phyloP scores from a whole-genome alignment of 2,797 vertebrate genomes.

The Ptychadena robeensis region DNA sequence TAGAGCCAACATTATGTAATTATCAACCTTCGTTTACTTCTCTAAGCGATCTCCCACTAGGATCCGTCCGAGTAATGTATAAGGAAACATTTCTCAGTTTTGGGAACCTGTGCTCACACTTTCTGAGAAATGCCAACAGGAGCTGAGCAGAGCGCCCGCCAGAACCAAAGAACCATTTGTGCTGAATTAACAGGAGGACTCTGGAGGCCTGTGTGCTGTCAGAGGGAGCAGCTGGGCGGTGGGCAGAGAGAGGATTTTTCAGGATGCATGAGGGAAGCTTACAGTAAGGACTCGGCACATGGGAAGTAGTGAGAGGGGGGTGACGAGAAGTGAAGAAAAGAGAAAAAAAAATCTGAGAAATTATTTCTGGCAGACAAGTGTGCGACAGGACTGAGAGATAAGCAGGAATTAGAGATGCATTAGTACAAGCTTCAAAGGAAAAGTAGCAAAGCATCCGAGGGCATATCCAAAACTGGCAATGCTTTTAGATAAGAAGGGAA shows the following conservation, averaged over 20 bases:
- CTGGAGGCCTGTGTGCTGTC: constrained; percentile 55
- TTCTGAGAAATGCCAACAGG: constrained; percentile 45
- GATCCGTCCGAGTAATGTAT: not conserved
- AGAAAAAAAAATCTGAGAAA: constrained; percentile 37
- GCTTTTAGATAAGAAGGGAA: constrained; percentile 49
- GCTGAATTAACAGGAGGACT: constrained; percentile 56
- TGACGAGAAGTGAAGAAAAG: constrained; percentile 3
- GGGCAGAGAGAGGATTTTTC: constrained; percentile 36
- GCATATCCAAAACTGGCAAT: constrained; percentile 57
- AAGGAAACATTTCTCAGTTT: not conserved
- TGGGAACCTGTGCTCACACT: constrained; percentile 9
- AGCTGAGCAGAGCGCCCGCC: constrained; percentile 8
- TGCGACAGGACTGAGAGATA: constrained; percentile 62
- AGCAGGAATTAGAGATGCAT: constrained; percentile 71
- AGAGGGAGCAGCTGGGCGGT: constrained; percentile 54
- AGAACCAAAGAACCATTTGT: constrained; percentile 42
- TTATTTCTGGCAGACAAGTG: constrained; percentile 61
- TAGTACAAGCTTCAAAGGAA: constrained; percentile 64
- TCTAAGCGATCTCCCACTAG: not conserved
- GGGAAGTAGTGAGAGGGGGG: not conserved
- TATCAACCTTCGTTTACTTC: not conserved
- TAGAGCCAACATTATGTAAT: not conserved
- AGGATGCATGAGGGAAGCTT: constrained; percentile 40
- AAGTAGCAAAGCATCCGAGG: constrained; percentile 42
- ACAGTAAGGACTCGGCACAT: constrained; percentile 2